Evolutionary conservation across 2,888 invertebrate genomes (phyloP), one percentile per base, ranked within the genome.

Genomic region (Andrena flavipes): DNA sequence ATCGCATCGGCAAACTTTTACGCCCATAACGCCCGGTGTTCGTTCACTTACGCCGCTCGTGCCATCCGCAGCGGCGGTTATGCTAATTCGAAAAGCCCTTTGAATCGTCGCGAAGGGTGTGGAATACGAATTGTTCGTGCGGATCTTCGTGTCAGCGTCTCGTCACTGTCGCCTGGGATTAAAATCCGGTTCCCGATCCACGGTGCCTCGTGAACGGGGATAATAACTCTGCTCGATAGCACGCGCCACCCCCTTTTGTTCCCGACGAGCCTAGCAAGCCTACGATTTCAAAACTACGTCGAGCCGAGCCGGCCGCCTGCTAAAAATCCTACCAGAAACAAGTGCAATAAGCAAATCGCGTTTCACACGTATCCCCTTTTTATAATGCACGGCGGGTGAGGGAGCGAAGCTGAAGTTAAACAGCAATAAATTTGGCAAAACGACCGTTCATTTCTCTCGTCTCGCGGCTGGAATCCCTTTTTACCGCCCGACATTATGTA

Each of bases 111-210:
- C 71, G 70, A 80, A 80, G 89, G 88, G 89, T 84, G 70, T 73
- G 51, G 81, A 60, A 65, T 75, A 68, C 62, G 87, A 79, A 89
- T 85, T 86, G 89, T 88, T 85, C 88, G 85, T 71, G 67, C 83
- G 87, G 85, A 90, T 91, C 90, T 87, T 86, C 85, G 88, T 86
- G 91, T 91, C 90, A 88, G 86, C 87, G 86, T 88, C 91, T 91
- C 90, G 90, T 92, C 91, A 91, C 90, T 90, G 90, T 91, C 90
- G 90, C 62, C 70, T 56, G 70, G 87, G 90, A 90, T 91, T 91
- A 90, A 90, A 91, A 87, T 88, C 88, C 90, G 89, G 90, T 89
- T 88, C 83, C 80, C 83, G 74, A 89, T 89, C 89, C 90, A 85
- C 84, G 64, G 78, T 68, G 68, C 30, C 76, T 70, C 70, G 81